These are phyloP conservation scores for Brachionus paranguensis DNA, from an alignment of 1,140 invertebrate genomes.

Conservation along the genomic window DNA sequence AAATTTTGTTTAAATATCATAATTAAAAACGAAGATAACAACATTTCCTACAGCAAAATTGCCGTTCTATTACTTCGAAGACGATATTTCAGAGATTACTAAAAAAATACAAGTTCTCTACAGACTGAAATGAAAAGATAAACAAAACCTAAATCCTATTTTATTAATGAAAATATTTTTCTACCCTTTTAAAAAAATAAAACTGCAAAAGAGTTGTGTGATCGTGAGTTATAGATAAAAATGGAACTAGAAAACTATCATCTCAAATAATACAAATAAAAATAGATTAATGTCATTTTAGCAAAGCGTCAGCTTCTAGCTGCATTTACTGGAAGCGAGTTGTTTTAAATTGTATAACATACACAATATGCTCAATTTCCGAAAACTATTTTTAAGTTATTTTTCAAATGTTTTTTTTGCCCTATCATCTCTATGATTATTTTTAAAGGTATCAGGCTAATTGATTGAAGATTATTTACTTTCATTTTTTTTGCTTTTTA, in stretches of 20 bases:
- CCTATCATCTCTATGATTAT: background rate
- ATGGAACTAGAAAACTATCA: background rate
- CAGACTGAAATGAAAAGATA: background rate
- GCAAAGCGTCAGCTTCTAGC: background rate
- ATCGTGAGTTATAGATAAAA: background rate
- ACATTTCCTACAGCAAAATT: background rate
- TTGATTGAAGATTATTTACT: background rate
- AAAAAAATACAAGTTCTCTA: background rate
- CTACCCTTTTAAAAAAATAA: background rate
- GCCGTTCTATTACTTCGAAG: background rate
- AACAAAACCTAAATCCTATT: background rate
- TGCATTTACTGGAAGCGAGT: background rate
- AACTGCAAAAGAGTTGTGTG: background rate
- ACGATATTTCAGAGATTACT: background rate
- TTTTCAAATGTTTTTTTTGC: background rate
- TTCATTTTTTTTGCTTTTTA: background rate
- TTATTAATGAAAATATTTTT: background rate
- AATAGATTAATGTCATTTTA: background rate
- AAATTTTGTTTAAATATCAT: background rate
- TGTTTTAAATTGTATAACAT: background rate
- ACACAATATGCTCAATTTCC: background rate
- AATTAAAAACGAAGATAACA: background rate
- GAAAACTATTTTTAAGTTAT: background rate
- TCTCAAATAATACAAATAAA: background rate
- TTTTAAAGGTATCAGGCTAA: background rate